These are phyloP conservation scores for Lophochroa leadbeateri DNA, from an alignment of 2,113 vertebrate species.

Conservation along the genomic window DNA sequence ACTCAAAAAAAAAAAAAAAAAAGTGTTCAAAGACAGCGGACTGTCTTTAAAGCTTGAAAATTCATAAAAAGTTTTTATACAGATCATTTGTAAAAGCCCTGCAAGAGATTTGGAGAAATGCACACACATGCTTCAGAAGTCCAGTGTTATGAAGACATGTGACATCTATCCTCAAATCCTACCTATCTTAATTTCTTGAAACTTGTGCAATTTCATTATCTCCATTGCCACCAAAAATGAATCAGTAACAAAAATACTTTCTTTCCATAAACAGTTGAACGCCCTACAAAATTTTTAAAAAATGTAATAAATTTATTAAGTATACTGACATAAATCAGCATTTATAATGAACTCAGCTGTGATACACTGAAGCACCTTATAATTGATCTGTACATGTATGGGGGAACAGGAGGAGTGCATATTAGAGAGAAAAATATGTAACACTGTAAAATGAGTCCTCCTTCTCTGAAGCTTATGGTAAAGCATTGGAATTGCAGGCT, in stretches of 20 bases:
- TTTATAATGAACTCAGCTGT: background rate
- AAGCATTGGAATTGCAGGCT: background rate
- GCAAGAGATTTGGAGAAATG: background rate
- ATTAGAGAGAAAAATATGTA: background rate
- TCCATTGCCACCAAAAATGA: background rate
- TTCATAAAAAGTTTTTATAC: background rate
- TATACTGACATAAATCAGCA: background rate
- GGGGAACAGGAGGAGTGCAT: background rate
- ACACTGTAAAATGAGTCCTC: background rate
- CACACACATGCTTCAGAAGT: background rate
- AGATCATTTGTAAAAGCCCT: background rate
- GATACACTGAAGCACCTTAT: background rate
- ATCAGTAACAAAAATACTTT: background rate
- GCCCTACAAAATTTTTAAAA: rapidly evolving
- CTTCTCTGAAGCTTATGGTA: background rate
- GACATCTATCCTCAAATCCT: background rate
- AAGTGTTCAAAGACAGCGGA: background rate
- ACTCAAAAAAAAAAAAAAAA: background rate
- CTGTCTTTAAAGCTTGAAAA: background rate
- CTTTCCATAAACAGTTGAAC: background rate
- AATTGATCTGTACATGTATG: background rate
- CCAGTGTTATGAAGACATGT: background rate
- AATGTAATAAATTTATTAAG: background rate
- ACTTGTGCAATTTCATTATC: background rate
- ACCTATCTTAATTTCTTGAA: background rate